Evolutionary conservation across 2,113 vertebrate genomes (phyloP).

Genomic region (Struthio camelus): DNA sequence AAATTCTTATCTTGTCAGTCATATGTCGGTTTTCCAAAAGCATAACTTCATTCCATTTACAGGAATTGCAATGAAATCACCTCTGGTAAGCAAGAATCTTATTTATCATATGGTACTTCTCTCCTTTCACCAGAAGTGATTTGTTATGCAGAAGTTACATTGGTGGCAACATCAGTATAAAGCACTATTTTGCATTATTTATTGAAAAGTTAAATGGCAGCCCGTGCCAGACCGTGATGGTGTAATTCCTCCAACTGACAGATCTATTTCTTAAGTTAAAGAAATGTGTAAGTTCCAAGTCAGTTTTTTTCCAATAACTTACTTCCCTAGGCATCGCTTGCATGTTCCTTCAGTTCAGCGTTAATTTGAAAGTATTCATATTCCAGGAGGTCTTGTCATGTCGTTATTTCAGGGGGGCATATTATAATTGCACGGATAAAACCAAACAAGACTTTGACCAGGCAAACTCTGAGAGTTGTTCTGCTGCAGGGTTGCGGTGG

Average conservation of each 20-base stretch:
- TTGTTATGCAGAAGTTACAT: background rate
- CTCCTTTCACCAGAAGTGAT: slow-evolving; percentile 4
- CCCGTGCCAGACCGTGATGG: background rate
- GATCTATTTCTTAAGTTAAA: background rate
- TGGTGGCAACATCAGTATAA: background rate
- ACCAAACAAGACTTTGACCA: background rate
- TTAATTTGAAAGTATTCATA: background rate
- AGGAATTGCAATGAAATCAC: background rate
- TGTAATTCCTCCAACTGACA: background rate
- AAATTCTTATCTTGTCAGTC: background rate
- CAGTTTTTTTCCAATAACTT: background rate
- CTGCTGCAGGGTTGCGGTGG: background rate
- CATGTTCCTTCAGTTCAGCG: background rate
- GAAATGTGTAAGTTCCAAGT: background rate
- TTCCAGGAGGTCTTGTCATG: background rate
- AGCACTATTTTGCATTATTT: slow-evolving; percentile 22
- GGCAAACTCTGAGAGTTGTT: background rate
- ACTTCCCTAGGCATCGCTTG: background rate
- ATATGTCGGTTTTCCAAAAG: background rate
- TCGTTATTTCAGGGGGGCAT: background rate
- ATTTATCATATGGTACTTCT: background rate
- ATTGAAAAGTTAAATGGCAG: slow-evolving; percentile 7
- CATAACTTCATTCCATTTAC: background rate
- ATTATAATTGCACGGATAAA: background rate
- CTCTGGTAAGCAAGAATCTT: background rate